Conservation (phyloP, 2,797 vertebrate genomes). For the Todus mexicanus region DNA sequence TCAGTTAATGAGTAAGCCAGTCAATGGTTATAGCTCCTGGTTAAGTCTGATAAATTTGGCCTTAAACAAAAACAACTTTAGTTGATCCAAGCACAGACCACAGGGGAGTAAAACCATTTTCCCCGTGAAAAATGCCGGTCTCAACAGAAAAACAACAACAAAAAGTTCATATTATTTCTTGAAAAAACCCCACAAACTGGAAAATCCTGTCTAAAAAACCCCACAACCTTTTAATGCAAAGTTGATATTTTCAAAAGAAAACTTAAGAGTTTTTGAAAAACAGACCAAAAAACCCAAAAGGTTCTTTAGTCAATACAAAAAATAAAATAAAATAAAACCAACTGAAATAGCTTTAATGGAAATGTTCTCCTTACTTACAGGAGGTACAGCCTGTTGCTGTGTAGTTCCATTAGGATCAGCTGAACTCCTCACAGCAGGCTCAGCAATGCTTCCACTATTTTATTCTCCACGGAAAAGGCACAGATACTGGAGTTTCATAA, state of each 20-base stretch:
- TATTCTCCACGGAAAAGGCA: background rate
- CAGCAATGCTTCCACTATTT: background rate
- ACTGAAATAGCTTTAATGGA: background rate
- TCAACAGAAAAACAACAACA: background rate
- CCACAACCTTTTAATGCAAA: background rate
- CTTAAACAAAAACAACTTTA: background rate
- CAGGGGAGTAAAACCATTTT: background rate
- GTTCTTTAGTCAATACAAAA: background rate
- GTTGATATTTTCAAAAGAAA: background rate
- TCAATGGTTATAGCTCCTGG: background rate
- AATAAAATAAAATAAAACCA: background rate
- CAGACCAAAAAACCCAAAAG: background rate
- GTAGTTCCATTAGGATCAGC: background rate
- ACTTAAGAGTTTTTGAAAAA: background rate
- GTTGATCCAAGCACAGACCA: background rate
- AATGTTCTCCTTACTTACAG: background rate
- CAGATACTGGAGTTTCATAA: background rate
- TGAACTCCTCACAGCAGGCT: background rate
- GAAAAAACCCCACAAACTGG: too few relatives aligned
- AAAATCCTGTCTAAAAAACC: background rate
- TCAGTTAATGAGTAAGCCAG: conserved; percentile 16
- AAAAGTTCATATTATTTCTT: background rate
- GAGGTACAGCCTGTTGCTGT: background rate
- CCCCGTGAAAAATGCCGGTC: background rate
- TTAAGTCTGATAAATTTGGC: conserved; percentile 5